Base-by-base conservation (phyloP, 2,797 vertebrate genomes). In the Petrocephalus sullivani region DNA sequence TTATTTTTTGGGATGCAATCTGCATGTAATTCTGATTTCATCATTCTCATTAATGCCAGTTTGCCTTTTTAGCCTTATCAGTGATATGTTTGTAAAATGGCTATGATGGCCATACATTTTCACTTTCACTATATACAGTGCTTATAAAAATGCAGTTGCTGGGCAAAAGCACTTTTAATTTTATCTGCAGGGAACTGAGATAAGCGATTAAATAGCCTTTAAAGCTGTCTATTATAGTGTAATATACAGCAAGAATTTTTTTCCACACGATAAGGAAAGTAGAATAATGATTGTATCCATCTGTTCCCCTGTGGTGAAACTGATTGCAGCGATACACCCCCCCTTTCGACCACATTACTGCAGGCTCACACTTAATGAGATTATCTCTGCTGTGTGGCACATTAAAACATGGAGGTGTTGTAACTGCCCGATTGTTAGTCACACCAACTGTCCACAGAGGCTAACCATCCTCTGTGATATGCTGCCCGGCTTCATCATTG, bases 261-360 rank as follows among this genome's bases (percentile, higher is more conserved):
- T 82, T 2, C 23, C 16, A 5, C 54, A 82, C 1, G 7, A 21
- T 60, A 49, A 46, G 51, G 21, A 86, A 71, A 71, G n/a, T 3
- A n/a, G 14, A 71, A 88, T 61, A 67, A 88, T 88, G 61, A 71
- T 41, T 54, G 58, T 33, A 85, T 71, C 60, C 51, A 85, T 88
- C 83, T 85, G 58, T 61, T 67, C 49, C 85, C 84, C 88, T 51
- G 23, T 46, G 51, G 88, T 75, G 84, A 88, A 75, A 86, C 49
- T 86, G 23, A 75, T 78, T 86, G 61, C 88, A 57, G 84, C 33
- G 16, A 49, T 2, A 41, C 37, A n/a, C 37, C 14, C 75, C 60
- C 41, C 41, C 19, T 21, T 83, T 4, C 46, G 21, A 46, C 81
- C 33, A 19, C n/a, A 71, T 86, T 86, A 89, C 71, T 89, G 53